Percentiles rank a stretch among this genome's conserved stretches.
These are phyloP conservation scores for Galagoides demidoff DNA, from an alignment of 2,797 vertebrate species.

Conservation along the genomic window DNA sequence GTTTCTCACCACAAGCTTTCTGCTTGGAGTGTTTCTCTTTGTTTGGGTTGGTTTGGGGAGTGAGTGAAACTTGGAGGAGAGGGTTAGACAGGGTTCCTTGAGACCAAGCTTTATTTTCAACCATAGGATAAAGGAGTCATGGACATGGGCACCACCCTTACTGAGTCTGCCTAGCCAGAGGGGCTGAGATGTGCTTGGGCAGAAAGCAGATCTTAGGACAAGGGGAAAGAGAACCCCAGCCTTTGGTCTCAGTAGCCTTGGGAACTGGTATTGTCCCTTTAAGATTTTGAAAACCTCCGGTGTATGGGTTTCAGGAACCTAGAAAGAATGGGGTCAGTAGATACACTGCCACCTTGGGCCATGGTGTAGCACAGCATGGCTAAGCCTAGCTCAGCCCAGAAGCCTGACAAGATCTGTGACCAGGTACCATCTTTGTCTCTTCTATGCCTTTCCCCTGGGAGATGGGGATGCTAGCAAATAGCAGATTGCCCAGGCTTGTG, in stretches of 20 bases:
- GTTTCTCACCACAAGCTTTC: background rate
- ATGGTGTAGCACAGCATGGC: background rate
- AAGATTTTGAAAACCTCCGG: background rate
- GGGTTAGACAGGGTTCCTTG: background rate
- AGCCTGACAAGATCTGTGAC: constrained; percentile 27
- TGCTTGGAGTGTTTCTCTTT: constrained; percentile 25
- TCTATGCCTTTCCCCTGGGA: constrained; percentile 20
- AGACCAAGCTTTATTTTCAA: background rate
- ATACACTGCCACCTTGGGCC: background rate
- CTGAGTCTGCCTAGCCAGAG: background rate
- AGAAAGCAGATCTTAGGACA: constrained; percentile 4
- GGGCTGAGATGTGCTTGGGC: background rate
- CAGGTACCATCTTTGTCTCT: constrained; percentile 19
- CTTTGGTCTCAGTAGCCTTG: background rate
- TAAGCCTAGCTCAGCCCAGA: background rate
- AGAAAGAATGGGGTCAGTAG: background rate
- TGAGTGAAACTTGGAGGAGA: background rate
- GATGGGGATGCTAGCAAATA: background rate
- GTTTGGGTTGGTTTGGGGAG: constrained; percentile 9
- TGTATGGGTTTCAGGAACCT: constrained; percentile 35
- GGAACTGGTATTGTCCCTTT: constrained; percentile 30
- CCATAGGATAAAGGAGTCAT: background rate
- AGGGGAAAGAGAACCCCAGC: background rate
- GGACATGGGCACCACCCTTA: background rate
- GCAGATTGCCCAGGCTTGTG: background rate